These are phyloP conservation scores for Agriopis marginaria DNA, from an alignment of 2,888 invertebrate species.

Conservation along the genomic window DNA sequence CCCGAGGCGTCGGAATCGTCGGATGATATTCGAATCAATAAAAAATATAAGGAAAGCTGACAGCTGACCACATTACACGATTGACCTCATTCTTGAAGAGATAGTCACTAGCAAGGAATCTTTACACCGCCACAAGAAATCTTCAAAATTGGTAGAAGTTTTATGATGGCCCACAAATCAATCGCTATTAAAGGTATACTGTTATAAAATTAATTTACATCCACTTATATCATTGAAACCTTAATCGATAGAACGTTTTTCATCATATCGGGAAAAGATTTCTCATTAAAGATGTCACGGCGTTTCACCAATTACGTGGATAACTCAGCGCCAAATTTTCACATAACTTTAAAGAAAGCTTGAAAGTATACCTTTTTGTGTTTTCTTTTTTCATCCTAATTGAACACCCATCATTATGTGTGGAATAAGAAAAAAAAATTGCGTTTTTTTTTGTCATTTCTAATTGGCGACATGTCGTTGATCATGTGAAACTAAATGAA, in stretches of 20 bases:
- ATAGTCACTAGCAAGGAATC: slow-evolving; percentile 53
- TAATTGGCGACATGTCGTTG: too few species aligned
- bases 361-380: too few species aligned
- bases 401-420: too few species aligned
- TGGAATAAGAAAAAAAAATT: too few species aligned
- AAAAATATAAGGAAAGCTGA: slow-evolving; percentile 71
- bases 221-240: not conserved
- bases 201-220: slow-evolving; percentile 8
- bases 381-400: too few species aligned
- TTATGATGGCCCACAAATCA: slow-evolving; percentile 14
- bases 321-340: too few species aligned
- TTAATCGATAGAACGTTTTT: not conserved
- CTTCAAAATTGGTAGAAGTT: slow-evolving; percentile 12
- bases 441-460: too few species aligned
- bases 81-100: slow-evolving; percentile 68
- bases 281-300: too few species aligned
- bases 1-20: slow-evolving; percentile 45
- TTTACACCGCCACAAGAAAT: slow-evolving; percentile 6
- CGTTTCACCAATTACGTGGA: too few species aligned
- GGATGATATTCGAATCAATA: slow-evolving; percentile 58
- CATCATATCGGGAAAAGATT: too few species aligned
- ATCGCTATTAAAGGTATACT: slow-evolving; percentile 7
- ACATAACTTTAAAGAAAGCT: too few species aligned
- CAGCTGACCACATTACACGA: slow-evolving; percentile 60
- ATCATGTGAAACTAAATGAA: too few species aligned